Percentiles rank a stretch among this genome's conserved stretches.
These are phyloP conservation scores for Endotricha flammealis DNA, from an alignment of 2,888 invertebrate species.

Conservation along the genomic window DNA sequence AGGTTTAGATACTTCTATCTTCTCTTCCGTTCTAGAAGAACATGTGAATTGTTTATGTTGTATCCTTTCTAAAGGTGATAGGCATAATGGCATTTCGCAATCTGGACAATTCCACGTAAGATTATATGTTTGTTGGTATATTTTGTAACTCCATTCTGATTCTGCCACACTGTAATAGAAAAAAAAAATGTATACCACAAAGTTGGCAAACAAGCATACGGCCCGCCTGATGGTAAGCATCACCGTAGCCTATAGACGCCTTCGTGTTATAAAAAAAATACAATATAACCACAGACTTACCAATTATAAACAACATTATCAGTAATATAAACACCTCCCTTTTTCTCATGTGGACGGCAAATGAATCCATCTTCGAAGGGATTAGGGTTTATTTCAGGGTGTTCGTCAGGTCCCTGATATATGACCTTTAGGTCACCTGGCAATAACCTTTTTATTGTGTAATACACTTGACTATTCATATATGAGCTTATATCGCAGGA, in stretches of 20 bases:
- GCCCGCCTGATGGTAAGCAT: too few species aligned
- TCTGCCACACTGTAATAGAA: conserved; percentile 77
- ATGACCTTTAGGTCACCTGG: conserved; percentile 90
- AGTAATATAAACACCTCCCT: conserved; percentile 90
- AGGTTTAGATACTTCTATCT: conserved; percentile 36
- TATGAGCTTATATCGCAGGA: conserved; percentile 85
- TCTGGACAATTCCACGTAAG: conserved; percentile 85
- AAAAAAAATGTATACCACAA: conserved; percentile 4
- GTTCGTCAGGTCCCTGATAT: conserved; percentile 74
- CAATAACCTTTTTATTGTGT: conserved; percentile 88
- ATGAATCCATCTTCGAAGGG: conserved; percentile 84
- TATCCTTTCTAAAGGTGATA: conserved; percentile 84
- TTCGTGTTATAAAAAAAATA: too few species aligned
- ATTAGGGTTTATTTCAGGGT: conserved; percentile 78
- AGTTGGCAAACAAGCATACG: too few species aligned
- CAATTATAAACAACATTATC: conserved; percentile 89
- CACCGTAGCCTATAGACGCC: too few species aligned
- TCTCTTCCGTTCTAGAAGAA: conserved; percentile 44
- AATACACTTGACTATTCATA: conserved; percentile 85
- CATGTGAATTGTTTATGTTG: conserved; percentile 82
- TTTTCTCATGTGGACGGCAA: conserved; percentile 80
- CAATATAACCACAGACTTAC: conserved; percentile 35
- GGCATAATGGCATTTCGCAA: conserved; percentile 80
- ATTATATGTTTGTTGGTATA: conserved; percentile 78
- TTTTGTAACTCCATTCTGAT: conserved; percentile 82